Conservation (phyloP, 2,113 vertebrate species). For the Polyodon spathula region DNA sequence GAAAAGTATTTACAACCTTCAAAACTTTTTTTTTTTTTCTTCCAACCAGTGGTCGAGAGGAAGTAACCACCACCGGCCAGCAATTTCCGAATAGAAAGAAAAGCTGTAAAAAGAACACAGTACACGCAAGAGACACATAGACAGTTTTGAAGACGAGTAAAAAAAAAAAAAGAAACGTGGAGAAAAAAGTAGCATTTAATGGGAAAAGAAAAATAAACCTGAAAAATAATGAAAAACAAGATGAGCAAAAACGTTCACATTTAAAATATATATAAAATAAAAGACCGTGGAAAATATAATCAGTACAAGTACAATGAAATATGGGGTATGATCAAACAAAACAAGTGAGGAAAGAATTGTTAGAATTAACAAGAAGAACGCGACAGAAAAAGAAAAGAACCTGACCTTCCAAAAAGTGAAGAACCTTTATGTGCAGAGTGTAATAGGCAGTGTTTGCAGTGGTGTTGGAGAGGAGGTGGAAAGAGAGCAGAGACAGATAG, state of each 20-base stretch:
- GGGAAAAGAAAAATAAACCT: too few species aligned
- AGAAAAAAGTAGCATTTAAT: too few species aligned
- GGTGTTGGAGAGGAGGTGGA: slow-evolving; percentile 52
- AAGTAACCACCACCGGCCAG: slow-evolving; percentile 8
- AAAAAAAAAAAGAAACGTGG: too few species aligned
- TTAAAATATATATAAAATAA: slow-evolving; percentile 4
- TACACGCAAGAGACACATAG: too few species aligned
- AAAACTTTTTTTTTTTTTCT: slow-evolving; percentile 27
- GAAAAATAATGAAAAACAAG: too few species aligned
- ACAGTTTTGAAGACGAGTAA: too few species aligned
- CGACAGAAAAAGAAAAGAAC: slow-evolving; percentile 32
- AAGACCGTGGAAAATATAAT: slow-evolving; percentile 5
- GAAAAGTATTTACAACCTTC: slow-evolving; percentile 33
- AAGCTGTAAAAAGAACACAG: too few species aligned
- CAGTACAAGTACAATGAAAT: slow-evolving; percentile 12
- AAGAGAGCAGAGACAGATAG: slow-evolving; percentile 61
- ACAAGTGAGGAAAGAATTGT: slow-evolving; percentile 36
- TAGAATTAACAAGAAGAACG: slow-evolving; percentile 18
- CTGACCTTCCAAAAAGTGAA: slow-evolving; percentile 51
- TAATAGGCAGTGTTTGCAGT: slow-evolving; percentile 45
- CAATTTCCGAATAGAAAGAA: too few species aligned
- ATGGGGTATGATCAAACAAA: slow-evolving; percentile 25
- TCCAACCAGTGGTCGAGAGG: slow-evolving; percentile 40
- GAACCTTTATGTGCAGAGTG: slow-evolving; percentile 57
- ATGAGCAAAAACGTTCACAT: slow-evolving; percentile 5